Conservation (phyloP, 2,113 vertebrate genomes). For the Lathamus discolor region DNA sequence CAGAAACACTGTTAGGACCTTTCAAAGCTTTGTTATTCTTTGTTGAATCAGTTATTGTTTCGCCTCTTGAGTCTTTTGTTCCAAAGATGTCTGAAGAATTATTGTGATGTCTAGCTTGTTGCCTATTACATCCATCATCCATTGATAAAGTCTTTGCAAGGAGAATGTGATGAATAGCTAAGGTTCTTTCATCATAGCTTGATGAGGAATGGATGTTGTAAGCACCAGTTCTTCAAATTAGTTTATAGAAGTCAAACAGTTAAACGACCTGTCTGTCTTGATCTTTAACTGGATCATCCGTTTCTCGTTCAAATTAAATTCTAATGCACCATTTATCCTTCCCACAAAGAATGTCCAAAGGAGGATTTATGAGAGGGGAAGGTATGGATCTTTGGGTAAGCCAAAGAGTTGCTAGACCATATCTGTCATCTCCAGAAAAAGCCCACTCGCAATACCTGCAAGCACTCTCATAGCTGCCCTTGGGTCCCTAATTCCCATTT, state of each 20-base stretch:
- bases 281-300: background rate
- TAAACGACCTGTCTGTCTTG: background rate
- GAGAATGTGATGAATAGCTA: background rate
- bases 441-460: accelerated
- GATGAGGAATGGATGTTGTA: background rate
- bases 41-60: background rate
- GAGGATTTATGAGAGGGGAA: background rate
- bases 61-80: background rate
- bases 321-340: background rate
- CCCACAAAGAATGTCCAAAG: background rate
- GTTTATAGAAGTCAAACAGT: background rate
- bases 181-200: conserved; percentile 10
- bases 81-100: background rate
- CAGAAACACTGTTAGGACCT: background rate
- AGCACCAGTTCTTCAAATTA: background rate
- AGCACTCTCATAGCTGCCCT: background rate
- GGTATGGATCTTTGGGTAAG: background rate
- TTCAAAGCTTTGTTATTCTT: conserved; percentile 33
- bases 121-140: background rate
- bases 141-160: background rate
- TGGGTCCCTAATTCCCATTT: background rate
- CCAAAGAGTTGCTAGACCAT: background rate
- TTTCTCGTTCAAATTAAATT: background rate
- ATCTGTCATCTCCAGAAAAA: background rate
- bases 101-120: background rate